Conservation (phyloP, 2,797 vertebrate genomes). For the Dryobates pubescens region DNA sequence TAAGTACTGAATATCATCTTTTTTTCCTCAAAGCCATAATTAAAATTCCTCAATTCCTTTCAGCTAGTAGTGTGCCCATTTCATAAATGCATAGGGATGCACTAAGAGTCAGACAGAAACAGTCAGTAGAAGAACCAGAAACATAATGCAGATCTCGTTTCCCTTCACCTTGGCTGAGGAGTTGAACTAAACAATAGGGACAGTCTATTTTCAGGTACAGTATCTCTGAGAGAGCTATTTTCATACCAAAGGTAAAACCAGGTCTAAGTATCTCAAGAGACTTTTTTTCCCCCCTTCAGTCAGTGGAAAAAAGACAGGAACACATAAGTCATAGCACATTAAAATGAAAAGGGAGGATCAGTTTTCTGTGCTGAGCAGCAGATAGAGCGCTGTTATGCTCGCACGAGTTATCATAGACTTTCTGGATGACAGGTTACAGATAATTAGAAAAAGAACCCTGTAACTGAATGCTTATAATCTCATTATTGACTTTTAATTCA, state of each 20-base stretch:
- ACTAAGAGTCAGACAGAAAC: not conserved
- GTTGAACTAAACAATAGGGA: conserved; percentile 28
- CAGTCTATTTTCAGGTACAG: conserved; percentile 38
- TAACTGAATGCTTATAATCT: conserved; percentile 29
- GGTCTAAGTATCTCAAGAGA: not conserved
- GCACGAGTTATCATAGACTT: conserved; percentile 29
- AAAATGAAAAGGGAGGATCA: conserved; percentile 43
- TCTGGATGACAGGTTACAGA: conserved; percentile 38
- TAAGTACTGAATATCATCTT: not conserved
- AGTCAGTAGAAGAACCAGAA: conserved; percentile 6
- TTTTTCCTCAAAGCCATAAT: not conserved
- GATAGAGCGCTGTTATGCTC: not conserved
- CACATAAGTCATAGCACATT: conserved; percentile 46
- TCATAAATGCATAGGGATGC: not conserved
- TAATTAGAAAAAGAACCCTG: conserved; percentile 43
- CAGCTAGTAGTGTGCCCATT: not conserved
- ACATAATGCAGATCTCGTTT: conserved; percentile 40
- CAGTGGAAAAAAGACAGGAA: conserved; percentile 51
- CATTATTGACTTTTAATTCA: conserved; percentile 54
- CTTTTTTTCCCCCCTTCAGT: not conserved
- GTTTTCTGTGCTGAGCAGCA: conserved; percentile 5
- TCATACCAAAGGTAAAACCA: conserved; percentile 43
- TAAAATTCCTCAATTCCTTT: not conserved
- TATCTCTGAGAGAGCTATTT: conserved; percentile 33
- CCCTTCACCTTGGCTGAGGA: not conserved